Conservation (phyloP, 2,113 vertebrate species). For the Antechinus flavipes region DNA sequence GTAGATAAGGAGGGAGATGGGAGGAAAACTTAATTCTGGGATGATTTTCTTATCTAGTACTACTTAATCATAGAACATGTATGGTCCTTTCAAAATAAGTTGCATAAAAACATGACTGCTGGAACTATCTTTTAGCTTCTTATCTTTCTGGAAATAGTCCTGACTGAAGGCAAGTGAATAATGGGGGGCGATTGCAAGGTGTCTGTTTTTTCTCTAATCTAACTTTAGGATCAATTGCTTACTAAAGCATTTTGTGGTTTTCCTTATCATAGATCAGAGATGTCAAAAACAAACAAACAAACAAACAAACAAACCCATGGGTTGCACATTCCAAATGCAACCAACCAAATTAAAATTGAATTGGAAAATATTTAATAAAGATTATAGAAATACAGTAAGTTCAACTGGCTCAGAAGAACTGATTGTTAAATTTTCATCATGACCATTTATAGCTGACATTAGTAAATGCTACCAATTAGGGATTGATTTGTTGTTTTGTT, state of each 20-base stretch:
- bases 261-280: neutral
- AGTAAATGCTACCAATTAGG: neutral
- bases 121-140: neutral
- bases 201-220: neutral
- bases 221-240: neutral
- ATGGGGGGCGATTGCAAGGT: neutral
- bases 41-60: neutral
- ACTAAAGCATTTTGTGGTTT: neutral
- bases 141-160: neutral
- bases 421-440: neutral
- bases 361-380: neutral
- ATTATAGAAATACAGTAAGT: neutral
- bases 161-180: neutral
- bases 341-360: neutral
- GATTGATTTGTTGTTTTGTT: neutral
- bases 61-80: neutral
- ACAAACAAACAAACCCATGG: neutral
- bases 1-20: neutral
- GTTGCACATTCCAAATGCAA: neutral
- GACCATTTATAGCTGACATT: neutral
- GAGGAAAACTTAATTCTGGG: neutral
- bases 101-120: neutral
- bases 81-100: neutral
- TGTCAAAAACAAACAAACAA: neutral
- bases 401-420: neutral